phyloP scores from a whole-genome alignment of 2,797 vertebrate species.

The Nyctibius grandis region DNA sequence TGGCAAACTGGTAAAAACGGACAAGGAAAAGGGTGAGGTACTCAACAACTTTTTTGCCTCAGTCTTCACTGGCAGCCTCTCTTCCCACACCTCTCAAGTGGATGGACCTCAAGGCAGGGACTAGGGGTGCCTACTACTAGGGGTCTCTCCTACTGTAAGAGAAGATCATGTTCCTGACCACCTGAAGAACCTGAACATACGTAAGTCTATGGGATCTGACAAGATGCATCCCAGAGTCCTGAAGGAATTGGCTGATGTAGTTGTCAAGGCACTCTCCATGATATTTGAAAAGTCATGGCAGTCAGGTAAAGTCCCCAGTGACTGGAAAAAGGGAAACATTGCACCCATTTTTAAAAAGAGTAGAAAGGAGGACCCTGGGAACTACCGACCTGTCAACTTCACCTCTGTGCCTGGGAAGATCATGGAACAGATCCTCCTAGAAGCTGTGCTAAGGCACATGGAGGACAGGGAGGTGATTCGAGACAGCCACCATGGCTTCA shows the following conservation, averaged over 20 bases:
- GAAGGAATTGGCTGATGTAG: background rate
- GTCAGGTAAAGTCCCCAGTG: background rate
- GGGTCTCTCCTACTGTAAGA: background rate
- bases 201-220: rapidly evolving
- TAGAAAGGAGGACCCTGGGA: background rate
- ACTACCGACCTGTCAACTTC: background rate
- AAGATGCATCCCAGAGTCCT: background rate
- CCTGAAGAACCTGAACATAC: background rate
- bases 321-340: background rate
- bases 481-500: background rate
- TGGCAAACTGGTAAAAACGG: background rate
- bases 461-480: background rate
- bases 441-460: background rate
- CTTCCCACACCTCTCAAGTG: background rate
- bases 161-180: background rate
- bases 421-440: background rate
- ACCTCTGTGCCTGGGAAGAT: background rate
- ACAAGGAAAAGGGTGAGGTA: background rate
- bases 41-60: background rate
- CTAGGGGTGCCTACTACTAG: background rate
- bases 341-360: background rate
- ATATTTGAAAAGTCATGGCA: background rate
- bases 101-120: background rate
- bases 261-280: background rate
- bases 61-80: background rate